Base-by-base conservation (phyloP, 2,113 vertebrate genomes). In the Callospermophilus lateralis region DNA sequence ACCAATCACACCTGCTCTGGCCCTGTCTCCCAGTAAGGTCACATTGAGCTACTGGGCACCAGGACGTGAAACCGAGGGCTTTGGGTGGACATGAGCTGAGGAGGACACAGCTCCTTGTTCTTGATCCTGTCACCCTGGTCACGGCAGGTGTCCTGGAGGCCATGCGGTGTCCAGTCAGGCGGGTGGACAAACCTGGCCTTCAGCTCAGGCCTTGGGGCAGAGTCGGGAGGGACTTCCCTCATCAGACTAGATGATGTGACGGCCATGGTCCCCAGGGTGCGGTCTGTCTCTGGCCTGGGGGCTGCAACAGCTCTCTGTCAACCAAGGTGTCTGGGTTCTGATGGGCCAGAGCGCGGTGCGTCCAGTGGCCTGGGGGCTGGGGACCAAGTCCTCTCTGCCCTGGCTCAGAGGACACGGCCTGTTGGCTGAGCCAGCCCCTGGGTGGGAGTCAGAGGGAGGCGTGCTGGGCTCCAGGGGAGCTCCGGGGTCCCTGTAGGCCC, bases 141-240 rank as follows among this genome's bases (percentile, higher is more conserved):
- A 16, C 12, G 32, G 3, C 45, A 24, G 61, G 16, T 32, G n/a
- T 84, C 32, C 84, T 88, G 24, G 37, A 72, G n/a, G 45, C 32
- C 12, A 5, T 53, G n/a, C 15, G 4, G 30, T n/a, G 55, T 11
- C 37, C 24, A n/a, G 73, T 55, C 42, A 6, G 53, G 61, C 32
- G 24, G 19, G 34, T 10, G 6, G 48, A 55, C 76, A 39, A 16
- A 65, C 11, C 24, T 63, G 61, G 58, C 55, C 55, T 58, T 20
- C 20, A 2, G 8, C 20, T 58, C 20, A 58, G 55, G 55, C 55
- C 5, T 17, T 1, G 65, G 37, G 8, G 17, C 1, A 0, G 53
- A 34, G 30, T 1, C 0, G 0, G 8, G 39, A 24, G 20, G 34
- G 24, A 26, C 10, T 22, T 90, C 16, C 5, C 77, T 39, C 39